A percentile compares a stretch with the other conserved stretches of the same genome.
phyloP scores from a whole-genome alignment of 1,140 invertebrate species.

The Ptiloglossa arizonensis region DNA sequence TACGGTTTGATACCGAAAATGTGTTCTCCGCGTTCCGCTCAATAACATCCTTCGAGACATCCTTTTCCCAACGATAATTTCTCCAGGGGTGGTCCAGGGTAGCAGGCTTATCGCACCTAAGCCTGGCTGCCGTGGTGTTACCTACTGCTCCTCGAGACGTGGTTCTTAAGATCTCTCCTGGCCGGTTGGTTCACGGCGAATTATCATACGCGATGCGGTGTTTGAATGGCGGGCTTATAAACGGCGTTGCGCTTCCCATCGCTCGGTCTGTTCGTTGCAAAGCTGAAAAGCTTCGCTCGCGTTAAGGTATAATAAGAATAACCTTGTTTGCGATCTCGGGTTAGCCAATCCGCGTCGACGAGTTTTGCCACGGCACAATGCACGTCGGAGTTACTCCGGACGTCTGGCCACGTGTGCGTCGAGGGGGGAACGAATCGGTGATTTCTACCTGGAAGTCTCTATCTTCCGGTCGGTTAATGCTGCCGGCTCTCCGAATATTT shows the following conservation, averaged over 20 bases:
- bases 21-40: no score
- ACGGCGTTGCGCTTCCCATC: constrained; percentile 50
- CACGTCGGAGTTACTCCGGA: background rate
- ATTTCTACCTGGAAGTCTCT: constrained; percentile 13
- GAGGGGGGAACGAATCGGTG: background rate
- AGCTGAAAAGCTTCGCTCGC: constrained; percentile 34
- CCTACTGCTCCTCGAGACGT: constrained; percentile 42
- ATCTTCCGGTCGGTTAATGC: constrained; percentile 35
- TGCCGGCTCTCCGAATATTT: constrained; percentile 44
- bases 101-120: constrained; percentile 61
- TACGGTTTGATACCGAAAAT: no score
- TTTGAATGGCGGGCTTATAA: constrained; percentile 65
- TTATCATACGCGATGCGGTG: constrained; percentile 61
- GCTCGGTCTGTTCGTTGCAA: constrained; percentile 4
- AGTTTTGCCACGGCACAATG: background rate
- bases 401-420: background rate
- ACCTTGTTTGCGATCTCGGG: constrained; percentile 31
- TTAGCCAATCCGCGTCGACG: constrained; percentile 11
- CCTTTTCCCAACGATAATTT: constrained; percentile 33
- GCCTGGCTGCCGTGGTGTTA: constrained; percentile 46
- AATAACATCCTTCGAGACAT: constrained; percentile 34
- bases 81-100: constrained; percentile 60
- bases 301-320: constrained; percentile 23
- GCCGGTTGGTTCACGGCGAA: constrained; percentile 58
- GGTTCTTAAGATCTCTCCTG: constrained; percentile 53